Evolutionary conservation across 2,797 vertebrate genomes (phyloP).

Genomic region (Phrynocephalus vlangalii): DNA sequence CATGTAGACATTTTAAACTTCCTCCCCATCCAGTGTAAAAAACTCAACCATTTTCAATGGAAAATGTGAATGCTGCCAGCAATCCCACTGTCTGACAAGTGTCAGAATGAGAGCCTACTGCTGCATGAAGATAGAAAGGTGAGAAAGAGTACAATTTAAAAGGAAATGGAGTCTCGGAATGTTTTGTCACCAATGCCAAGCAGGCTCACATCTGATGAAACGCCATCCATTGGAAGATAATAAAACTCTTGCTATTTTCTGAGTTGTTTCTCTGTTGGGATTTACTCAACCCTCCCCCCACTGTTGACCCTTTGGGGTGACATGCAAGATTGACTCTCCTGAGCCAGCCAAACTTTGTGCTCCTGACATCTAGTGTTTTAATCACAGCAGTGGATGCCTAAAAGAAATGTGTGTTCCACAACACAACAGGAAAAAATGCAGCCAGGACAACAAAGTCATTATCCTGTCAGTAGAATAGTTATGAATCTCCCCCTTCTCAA

Average conservation of each 20-base stretch:
- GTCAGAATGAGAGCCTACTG: neutral
- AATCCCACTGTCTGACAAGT: neutral
- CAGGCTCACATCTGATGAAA: neutral
- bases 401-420: neutral
- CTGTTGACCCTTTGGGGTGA: neutral
- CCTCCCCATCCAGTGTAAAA: neutral
- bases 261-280: neutral
- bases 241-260: neutral
- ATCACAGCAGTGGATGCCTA: neutral
- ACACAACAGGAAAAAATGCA: too few relatives aligned
- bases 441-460: neutral
- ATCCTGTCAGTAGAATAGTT: neutral
- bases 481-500: neutral
- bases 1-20: neutral
- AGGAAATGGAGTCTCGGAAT: slow-evolving; percentile 1
- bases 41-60: neutral
- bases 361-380: neutral
- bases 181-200: neutral
- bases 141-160: neutral
- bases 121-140: neutral
- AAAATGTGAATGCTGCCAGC: neutral
- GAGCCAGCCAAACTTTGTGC: neutral
- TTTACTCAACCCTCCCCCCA: neutral
- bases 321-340: neutral
- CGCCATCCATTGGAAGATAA: neutral